Percentiles rank a stretch among this genome's conserved stretches.
Conservation (phyloP, 1,140 invertebrate species). For the Tetramorium parvispinum region DNA sequence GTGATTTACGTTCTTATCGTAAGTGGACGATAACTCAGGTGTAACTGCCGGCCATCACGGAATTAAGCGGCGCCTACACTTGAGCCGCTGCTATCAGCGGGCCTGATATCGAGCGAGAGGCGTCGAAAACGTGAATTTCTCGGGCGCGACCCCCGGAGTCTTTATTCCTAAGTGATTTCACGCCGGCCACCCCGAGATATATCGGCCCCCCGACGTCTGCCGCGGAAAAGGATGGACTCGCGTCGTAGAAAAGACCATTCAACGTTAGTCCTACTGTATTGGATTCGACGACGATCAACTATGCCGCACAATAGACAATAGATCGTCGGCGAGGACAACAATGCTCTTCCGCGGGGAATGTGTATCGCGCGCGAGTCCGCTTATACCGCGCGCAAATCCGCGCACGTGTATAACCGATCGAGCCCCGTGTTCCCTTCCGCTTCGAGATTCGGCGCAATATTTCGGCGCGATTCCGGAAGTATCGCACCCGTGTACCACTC, state of each 20-base stretch:
- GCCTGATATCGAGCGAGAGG: constrained; percentile 11
- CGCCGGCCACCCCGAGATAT: background rate
- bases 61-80: constrained; percentile 21
- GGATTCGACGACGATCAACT: constrained; percentile 41
- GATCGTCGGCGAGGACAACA: constrained; percentile 37
- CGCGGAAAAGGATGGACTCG: constrained; percentile 18
- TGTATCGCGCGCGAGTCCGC: constrained; percentile 34
- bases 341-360: constrained; percentile 51
- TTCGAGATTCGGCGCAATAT: constrained; percentile 41
- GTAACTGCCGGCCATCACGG: constrained; percentile 52
- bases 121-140: constrained; percentile 10
- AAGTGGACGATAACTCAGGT: constrained; percentile 35
- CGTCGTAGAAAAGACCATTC: constrained; percentile 39
- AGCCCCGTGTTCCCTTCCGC: constrained; percentile 23
- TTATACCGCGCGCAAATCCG: background rate
- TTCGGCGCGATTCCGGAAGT: constrained; percentile 45
- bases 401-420: constrained; percentile 20
- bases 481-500: background rate
- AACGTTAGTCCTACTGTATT: constrained; percentile 24
- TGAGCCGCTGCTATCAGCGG: background rate
- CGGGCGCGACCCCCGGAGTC: background rate
- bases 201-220: constrained; percentile 1
- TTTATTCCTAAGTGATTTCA: constrained; percentile 25
- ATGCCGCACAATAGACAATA: constrained; percentile 52
- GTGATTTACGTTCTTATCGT: constrained; percentile 46